phyloP scores from a whole-genome alignment of 2,113 vertebrate genomes.

The Cnemophilus loriae region DNA sequence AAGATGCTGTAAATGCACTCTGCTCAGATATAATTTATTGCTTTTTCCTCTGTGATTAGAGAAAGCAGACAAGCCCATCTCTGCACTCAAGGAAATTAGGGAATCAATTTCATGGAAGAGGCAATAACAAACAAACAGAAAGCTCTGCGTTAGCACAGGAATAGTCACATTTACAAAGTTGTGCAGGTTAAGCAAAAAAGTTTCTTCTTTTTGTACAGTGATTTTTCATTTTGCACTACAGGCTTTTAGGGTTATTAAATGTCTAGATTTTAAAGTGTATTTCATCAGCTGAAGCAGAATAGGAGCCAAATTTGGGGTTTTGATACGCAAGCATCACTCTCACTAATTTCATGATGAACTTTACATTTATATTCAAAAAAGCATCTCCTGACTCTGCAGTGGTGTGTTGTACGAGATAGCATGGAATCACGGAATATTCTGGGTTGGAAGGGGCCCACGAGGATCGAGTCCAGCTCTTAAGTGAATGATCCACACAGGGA shows the following conservation, averaged over 20 bases:
- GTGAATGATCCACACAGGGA: neutral
- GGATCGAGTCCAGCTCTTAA: neutral
- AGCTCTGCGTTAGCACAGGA: neutral
- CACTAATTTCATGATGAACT: neutral
- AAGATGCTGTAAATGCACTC: neutral
- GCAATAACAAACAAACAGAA: conserved; percentile 12
- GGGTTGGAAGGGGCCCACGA: neutral
- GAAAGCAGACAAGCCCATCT: neutral
- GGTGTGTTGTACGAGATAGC: neutral
- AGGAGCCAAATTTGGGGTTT: neutral
- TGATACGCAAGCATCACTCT: neutral
- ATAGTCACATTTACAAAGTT: neutral
- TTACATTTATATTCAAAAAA: neutral
- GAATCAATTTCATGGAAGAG: neutral
- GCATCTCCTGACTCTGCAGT: neutral
- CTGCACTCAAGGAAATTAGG: conserved; percentile 41
- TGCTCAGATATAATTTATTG: neutral
- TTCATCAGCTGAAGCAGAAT: neutral
- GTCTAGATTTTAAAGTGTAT: conserved; percentile 12
- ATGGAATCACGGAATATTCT: neutral
- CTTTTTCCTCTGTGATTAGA: neutral
- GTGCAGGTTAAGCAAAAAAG: conserved; percentile 40
- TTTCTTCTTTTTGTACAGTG: neutral
- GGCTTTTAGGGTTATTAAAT: conserved; percentile 58
- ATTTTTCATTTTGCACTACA: conserved; percentile 43